Percentiles rank a stretch among this genome's conserved stretches.
phyloP scores from a whole-genome alignment of 2,888 invertebrate species.

The Neoaliturus tenellus region DNA sequence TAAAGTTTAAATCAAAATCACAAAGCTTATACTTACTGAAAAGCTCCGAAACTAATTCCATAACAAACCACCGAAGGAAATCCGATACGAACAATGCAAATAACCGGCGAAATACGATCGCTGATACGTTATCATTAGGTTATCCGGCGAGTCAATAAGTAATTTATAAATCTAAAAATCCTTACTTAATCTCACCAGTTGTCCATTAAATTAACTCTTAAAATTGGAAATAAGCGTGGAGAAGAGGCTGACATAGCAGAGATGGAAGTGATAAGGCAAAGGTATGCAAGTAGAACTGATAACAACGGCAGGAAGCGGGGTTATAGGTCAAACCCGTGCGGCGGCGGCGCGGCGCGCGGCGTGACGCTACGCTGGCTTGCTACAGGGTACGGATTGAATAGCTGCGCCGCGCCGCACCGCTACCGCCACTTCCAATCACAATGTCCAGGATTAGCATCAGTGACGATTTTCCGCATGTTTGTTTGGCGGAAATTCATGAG shows the following conservation, averaged over 20 bases:
- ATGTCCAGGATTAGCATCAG: too few species aligned
- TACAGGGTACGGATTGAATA: too few species aligned
- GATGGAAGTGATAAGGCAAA: slow-evolving; percentile 22
- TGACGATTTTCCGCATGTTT: too few species aligned
- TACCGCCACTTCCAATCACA: background rate
- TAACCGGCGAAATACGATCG: background rate
- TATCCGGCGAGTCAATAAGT: slow-evolving; percentile 8
- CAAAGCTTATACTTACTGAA: background rate
- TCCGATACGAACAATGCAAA: background rate
- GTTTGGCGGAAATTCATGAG: too few species aligned
- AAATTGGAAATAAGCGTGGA: background rate
- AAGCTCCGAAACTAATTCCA: background rate
- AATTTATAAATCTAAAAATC: slow-evolving; percentile 19
- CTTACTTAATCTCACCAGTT: slow-evolving; percentile 26
- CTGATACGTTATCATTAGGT: slow-evolving; percentile 15
- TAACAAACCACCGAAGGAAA: slow-evolving; percentile 1
- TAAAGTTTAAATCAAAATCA: background rate
- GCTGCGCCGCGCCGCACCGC: background rate
- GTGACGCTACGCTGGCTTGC: too few species aligned
- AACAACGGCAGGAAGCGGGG: slow-evolving; percentile 19
- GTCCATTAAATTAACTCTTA: slow-evolving; percentile 6
- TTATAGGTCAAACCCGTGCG: background rate
- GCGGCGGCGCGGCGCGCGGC: background rate
- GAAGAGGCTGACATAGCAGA: background rate
- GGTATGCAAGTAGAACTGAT: slow-evolving; percentile 28